Conservation (phyloP, 2,797 vertebrate genomes). For the Mareca strepera region DNA sequence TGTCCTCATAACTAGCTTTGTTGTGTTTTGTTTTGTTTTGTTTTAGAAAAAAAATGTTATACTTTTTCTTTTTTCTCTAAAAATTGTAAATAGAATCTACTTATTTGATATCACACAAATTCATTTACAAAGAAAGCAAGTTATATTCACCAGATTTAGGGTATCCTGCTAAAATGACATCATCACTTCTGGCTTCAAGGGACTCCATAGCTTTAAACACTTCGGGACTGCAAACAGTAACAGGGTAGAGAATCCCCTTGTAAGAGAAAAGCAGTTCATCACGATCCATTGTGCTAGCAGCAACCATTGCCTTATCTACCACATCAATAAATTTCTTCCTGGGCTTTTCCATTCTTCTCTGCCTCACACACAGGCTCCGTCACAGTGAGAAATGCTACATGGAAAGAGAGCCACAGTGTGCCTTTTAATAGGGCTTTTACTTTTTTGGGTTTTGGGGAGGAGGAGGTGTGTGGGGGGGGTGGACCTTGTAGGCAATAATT, state of each 20-base stretch:
- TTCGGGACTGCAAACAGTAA: conserved; percentile 67
- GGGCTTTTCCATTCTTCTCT: conserved; percentile 12
- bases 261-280: conserved; percentile 79
- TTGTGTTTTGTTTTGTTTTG: too few species aligned
- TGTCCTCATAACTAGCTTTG: background rate
- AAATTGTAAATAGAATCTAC: background rate
- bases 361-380: too few species aligned
- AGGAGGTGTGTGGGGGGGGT: background rate
- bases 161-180: conserved; percentile 78
- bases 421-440: background rate
- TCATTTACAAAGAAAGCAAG: background rate
- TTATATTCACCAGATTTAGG: conserved; percentile 72
- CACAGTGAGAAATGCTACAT: background rate
- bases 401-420: background rate
- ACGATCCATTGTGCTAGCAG: background rate
- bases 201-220: conserved; percentile 67
- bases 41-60: background rate
- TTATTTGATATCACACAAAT: background rate
- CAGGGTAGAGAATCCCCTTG: conserved; percentile 76
- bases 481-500: background rate
- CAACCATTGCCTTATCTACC: background rate
- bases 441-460: background rate
- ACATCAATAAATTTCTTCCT: background rate
- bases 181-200: conserved; percentile 61
- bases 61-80: background rate